These are phyloP conservation scores for Babyrousa celebensis DNA, from an alignment of 2,797 vertebrate species.

Conservation along the genomic window DNA sequence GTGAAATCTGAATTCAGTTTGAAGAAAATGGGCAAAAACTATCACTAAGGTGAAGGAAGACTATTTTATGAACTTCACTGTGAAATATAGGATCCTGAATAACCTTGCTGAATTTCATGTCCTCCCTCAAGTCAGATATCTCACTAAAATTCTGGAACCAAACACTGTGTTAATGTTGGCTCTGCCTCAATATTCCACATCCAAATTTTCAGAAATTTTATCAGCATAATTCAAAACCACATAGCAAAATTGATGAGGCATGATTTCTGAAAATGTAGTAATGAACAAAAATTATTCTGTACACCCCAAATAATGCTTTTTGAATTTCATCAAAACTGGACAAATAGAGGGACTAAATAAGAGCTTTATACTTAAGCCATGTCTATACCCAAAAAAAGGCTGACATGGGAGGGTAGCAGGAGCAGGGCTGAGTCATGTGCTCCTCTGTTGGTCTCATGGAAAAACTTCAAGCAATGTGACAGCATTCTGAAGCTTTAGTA, in stretches of 20 bases:
- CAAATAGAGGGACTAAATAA: not conserved
- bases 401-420: too few relatives aligned
- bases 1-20: conserved; percentile 49
- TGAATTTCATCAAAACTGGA: not conserved
- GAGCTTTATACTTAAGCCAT: not conserved
- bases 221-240: conserved; percentile 28
- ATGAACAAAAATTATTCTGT: not conserved
- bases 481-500: not conserved
- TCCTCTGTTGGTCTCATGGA: not conserved
- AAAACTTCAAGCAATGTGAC: not conserved
- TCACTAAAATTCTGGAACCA: not conserved
- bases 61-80: not conserved
- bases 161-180: not conserved
- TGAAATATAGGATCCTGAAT: not conserved
- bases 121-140: not conserved
- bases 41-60: not conserved
- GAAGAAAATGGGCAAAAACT: conserved; percentile 38
- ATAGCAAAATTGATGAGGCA: not conserved
- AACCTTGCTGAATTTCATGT: not conserved
- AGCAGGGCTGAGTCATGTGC: not conserved
- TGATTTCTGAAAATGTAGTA: not conserved
- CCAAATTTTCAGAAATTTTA: not conserved
- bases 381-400: not conserved
- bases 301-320: not conserved
- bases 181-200: not conserved